These are phyloP conservation scores for Cataglyphis albicans DNA, from an alignment of 2,888 invertebrate species.

Conservation along the genomic window DNA sequence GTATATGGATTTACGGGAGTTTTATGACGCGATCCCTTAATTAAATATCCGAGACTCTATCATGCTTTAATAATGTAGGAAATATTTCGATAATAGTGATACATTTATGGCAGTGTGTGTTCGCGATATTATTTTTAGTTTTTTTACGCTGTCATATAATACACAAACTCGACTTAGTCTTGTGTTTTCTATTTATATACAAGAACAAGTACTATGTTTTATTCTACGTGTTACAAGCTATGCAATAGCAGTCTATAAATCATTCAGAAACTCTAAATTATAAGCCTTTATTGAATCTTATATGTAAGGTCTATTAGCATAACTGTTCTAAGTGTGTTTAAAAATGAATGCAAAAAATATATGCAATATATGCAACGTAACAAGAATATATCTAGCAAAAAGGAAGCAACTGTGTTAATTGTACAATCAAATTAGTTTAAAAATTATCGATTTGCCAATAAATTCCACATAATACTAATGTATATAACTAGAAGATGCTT, in stretches of 20 bases:
- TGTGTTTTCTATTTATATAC: background rate
- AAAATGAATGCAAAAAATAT: background rate
- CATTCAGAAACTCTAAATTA: background rate
- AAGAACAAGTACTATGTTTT: background rate
- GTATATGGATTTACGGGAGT: constrained; percentile 11
- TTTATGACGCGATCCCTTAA: constrained; percentile 56
- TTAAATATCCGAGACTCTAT: constrained; percentile 53
- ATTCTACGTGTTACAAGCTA: background rate
- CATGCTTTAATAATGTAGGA: constrained; percentile 23
- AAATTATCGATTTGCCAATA: background rate
- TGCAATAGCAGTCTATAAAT: background rate
- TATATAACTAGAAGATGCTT: background rate
- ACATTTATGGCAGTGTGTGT: background rate
- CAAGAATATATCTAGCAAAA: background rate
- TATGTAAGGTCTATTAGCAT: background rate
- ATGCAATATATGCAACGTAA: background rate
- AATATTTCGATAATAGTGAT: background rate
- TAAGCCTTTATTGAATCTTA: background rate
- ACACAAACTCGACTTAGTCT: background rate
- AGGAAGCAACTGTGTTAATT: background rate
- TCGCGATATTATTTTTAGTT: background rate
- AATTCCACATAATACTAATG: background rate
- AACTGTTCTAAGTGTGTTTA: background rate
- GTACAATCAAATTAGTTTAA: background rate
- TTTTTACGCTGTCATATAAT: background rate